Base-by-base conservation (phyloP, 2,113 vertebrate species). In the Calidris pugnax region DNA sequence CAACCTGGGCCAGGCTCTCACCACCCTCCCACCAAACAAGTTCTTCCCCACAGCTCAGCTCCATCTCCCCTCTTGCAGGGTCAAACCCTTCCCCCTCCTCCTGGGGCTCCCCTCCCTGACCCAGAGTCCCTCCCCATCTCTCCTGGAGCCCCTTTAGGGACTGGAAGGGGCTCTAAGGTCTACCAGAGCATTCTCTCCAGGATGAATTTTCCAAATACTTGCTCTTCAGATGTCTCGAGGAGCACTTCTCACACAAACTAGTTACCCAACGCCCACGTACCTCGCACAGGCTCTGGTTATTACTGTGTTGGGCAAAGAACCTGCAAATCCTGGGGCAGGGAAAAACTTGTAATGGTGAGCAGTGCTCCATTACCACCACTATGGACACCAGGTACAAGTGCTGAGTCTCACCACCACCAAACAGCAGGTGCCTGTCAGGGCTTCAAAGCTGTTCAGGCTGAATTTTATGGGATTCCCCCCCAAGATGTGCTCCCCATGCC, bases 361-460 rank as follows among this genome's bases (percentile, higher is more conserved):
- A 43, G 50, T 5, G n/a, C 55, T 83, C 72, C n/a, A 16, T 14
- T 4, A 4, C 35, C 51, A 7, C 30, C 39, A 5, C 9, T 9
- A 39, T 0, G 0, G 91, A 37, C 67, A 55, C 21, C 3, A 4
- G 41, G 51, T 28, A 28, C 26, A 6, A 48, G 63, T 2, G 5
- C 51, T 30, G 37, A 45, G 24, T 13, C 45, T 53, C 74, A 9
- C 12, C 1, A 0, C 0, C 0, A 26, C 47, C 15, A 10, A 53
- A 47, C 0, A 1, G 10, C 41, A 14, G n/a, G 19, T 0, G 0
- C 8, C 15, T 28, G 9, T 9, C 15, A 15, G 30, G 21, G 27
- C 21, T 51, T 37, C 66, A n/a, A 0, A 1, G 50, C 35, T 12
- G 12, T 14, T 63, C 32, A 23, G 41, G 37, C 10, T 59, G 7